Percentiles rank a stretch among this genome's conserved stretches.
Evolutionary conservation across 2,797 vertebrate species (phyloP).

Genomic region (Urophycis tenuis): DNA sequence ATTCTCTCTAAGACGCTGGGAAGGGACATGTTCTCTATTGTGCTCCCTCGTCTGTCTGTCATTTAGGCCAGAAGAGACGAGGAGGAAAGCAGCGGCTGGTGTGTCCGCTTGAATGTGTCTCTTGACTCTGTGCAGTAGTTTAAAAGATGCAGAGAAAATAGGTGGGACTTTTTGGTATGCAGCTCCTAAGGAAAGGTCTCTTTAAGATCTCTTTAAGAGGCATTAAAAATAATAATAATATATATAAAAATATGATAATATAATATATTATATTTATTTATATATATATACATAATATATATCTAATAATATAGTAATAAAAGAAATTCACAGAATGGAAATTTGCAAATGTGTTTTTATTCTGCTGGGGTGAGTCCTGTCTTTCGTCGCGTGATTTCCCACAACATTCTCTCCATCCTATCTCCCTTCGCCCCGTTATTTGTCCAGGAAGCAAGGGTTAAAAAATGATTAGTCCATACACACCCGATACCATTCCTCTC

Average conservation of each 20-base stretch:
- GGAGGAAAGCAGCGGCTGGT: too few species aligned
- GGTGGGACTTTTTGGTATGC: background rate
- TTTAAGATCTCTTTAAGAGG: background rate
- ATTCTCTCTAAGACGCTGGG: background rate
- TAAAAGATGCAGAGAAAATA: background rate
- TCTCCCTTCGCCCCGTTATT: background rate
- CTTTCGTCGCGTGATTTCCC: background rate
- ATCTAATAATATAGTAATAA: too few species aligned
- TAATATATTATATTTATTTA: too few species aligned
- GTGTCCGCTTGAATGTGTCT: too few species aligned
- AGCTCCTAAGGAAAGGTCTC: background rate
- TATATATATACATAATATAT: too few species aligned
- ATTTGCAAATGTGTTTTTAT: background rate
- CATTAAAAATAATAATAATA: too few species aligned
- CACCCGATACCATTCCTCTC: slow-evolving; percentile 32
- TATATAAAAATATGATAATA: too few species aligned
- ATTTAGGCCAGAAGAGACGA: too few species aligned
- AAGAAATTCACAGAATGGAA: background rate
- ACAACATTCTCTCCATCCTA: background rate
- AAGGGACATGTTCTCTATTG: background rate
- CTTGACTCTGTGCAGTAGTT: too few species aligned
- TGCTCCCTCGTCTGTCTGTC: too few species aligned
- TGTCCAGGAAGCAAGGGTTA: background rate
- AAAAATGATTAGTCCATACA: slow-evolving; percentile 25
- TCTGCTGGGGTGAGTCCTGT: background rate